These are phyloP conservation scores for Epinephelus malabaricus DNA, from an alignment of 2,797 vertebrate genomes.

Conservation along the genomic window DNA sequence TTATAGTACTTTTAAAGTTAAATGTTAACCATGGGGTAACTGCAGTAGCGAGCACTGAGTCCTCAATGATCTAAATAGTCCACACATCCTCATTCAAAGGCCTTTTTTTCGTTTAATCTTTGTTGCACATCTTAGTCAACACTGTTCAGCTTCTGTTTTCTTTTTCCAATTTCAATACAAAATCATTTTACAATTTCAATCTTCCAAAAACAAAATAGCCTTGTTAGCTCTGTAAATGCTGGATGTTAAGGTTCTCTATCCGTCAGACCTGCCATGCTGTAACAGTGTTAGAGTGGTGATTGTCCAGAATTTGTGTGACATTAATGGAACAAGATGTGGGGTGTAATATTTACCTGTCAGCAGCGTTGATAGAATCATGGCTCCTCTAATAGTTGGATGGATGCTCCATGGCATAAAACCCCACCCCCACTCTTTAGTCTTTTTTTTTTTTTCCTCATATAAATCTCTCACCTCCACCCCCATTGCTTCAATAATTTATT, in stretches of 20 bases:
- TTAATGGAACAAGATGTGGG: slow-evolving; percentile 53
- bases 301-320: slow-evolving; percentile 51
- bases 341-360: slow-evolving; percentile 62
- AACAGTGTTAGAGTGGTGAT: slow-evolving; percentile 9
- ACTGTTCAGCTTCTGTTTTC: slow-evolving; percentile 20
- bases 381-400: slow-evolving; percentile 15
- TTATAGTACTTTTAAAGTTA: too few species aligned
- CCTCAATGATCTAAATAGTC: not conserved
- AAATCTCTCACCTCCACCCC: slow-evolving; percentile 23
- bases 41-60: too few species aligned
- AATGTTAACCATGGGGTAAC: too few species aligned
- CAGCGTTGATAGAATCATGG: slow-evolving; percentile 35
- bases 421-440: not conserved
- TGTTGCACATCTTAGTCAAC: slow-evolving; percentile 1
- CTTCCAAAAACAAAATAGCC: slow-evolving; percentile 25
- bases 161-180: slow-evolving; percentile 3
- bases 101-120: not conserved
- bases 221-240: not conserved
- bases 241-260: slow-evolving; percentile 12
- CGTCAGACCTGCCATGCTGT: slow-evolving; percentile 34
- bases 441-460: not conserved
- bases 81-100: not conserved
- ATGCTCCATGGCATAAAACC: not conserved
- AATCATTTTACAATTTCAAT: slow-evolving; percentile 37
- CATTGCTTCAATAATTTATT: slow-evolving; percentile 53